Conservation (phyloP, 2,797 vertebrate genomes). For the Acomys russatus region DNA sequence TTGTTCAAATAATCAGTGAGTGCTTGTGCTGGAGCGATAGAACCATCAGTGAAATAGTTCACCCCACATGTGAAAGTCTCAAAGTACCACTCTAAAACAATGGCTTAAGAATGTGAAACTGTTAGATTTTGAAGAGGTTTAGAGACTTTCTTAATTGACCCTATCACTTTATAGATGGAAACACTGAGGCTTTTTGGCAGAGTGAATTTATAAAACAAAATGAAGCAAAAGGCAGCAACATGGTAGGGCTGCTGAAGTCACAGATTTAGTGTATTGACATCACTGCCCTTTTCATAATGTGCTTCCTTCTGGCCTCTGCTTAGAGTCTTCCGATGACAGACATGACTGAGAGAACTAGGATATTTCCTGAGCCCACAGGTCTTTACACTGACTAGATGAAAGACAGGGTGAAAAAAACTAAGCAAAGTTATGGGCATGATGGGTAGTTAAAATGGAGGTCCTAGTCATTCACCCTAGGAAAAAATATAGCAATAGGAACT, state of each 20-base stretch:
- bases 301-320: not conserved
- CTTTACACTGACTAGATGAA: constrained; percentile 15
- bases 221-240: not conserved
- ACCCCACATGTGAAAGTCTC: constrained; percentile 21
- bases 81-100: not conserved
- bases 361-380: not conserved
- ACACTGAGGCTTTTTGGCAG: not conserved
- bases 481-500: constrained; percentile 51
- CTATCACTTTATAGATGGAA: constrained; percentile 42
- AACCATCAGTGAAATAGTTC: not conserved
- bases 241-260: not conserved
- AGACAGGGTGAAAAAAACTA: constrained; percentile 14
- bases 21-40: not conserved
- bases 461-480: not conserved
- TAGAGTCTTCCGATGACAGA: constrained; percentile 6
- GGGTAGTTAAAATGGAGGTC: not conserved
- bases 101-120: not conserved
- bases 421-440: not conserved
- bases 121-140: constrained; percentile 9
- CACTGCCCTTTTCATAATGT: not conserved
- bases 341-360: not conserved
- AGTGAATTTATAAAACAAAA: not conserved
- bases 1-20: constrained; percentile 35
- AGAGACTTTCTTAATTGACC: not conserved
- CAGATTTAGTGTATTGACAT: not conserved